Base-by-base conservation (phyloP, 2,113 vertebrate genomes). In the Pelmatolapia mariae region DNA sequence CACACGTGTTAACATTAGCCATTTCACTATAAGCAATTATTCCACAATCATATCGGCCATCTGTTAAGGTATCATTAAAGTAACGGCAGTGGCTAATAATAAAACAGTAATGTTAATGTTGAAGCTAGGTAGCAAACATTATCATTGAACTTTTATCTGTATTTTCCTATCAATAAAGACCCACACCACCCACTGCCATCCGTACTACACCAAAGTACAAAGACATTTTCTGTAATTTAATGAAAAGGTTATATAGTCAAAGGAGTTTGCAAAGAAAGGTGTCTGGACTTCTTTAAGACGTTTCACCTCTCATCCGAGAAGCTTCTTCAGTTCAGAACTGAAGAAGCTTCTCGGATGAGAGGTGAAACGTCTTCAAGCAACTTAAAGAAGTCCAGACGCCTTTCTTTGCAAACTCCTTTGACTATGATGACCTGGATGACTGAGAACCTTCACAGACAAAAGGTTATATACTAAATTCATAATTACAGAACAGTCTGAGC, bases 401-500 rank as follows among this genome's bases (percentile, higher is more conserved):
- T n/a, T n/a, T n/a, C n/a, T n/a, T n/a, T n/a, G n/a, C n/a, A n/a
- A n/a, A n/a, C n/a, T n/a, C n/a, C n/a, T n/a, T n/a, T n/a, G n/a
- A n/a, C n/a, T n/a, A n/a, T n/a, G n/a, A n/a, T n/a, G n/a, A n/a
- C n/a, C n/a, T n/a, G n/a, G n/a, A n/a, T n/a, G n/a, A n/a, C n/a
- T n/a, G n/a, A n/a, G n/a, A n/a, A n/a, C n/a, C n/a, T n/a, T n/a
- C n/a, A n/a, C n/a, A n/a, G n/a, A n/a, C n/a, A 66, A 7, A 66
- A 66, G 61, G 10, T 38, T 66, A n/a, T 66, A 66, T 38, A 38
- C 10, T 66, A 38, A n/a, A 66, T 36, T 66, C 31, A 66, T 66
- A 38, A 38, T 66, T n/a, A 66, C 61, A 12, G 31, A 36, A n/a
- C 10, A 36, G 61, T 12, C 0, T 0, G 61, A 66, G 31, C 3